A percentile compares a stretch with the other conserved stretches of the same genome.
phyloP scores from a whole-genome alignment of 2,113 vertebrate genomes.

The Amphiprion percula region DNA sequence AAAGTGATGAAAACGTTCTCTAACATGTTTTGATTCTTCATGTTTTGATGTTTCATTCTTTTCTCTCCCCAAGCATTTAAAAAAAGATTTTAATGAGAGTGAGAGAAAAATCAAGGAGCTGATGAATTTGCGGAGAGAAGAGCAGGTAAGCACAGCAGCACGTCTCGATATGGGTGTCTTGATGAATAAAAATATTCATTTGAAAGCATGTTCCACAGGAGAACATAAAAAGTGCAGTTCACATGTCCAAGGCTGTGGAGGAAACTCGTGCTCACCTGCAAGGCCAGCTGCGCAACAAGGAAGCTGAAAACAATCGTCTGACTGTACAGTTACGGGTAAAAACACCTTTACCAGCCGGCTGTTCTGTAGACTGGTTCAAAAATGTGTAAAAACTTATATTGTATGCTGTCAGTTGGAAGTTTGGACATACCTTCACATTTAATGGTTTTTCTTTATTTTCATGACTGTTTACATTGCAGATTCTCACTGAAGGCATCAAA shows the following conservation, averaged over 20 bases:
- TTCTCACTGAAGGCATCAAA: no score
- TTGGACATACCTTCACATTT: background rate
- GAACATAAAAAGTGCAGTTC: constrained; percentile 76
- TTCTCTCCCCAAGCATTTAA: constrained; percentile 84
- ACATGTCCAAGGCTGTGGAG: constrained; percentile 84
- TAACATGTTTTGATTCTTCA: background rate
- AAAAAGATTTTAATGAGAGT: constrained; percentile 80
- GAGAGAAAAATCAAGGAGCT: constrained; percentile 85
- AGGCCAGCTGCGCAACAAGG: constrained; percentile 88
- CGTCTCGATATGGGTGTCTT: background rate
- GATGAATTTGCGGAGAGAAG: constrained; percentile 80
- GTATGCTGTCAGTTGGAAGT: no score
- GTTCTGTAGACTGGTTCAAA: background rate
- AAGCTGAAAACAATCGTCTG: constrained; percentile 87
- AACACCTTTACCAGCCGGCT: background rate
- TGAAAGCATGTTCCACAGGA: constrained; percentile 76
- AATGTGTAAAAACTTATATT: background rate
- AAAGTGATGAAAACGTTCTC: background rate
- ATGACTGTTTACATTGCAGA: no score
- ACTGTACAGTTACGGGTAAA: constrained; percentile 87
- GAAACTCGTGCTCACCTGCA: constrained; percentile 86
- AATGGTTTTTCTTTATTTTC: no score
- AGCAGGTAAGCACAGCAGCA: constrained; percentile 81
- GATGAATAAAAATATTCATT: background rate
- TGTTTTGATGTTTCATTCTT: no score